Base-by-base conservation (phyloP, 2,797 vertebrate genomes). In the Limosa lapponica region DNA sequence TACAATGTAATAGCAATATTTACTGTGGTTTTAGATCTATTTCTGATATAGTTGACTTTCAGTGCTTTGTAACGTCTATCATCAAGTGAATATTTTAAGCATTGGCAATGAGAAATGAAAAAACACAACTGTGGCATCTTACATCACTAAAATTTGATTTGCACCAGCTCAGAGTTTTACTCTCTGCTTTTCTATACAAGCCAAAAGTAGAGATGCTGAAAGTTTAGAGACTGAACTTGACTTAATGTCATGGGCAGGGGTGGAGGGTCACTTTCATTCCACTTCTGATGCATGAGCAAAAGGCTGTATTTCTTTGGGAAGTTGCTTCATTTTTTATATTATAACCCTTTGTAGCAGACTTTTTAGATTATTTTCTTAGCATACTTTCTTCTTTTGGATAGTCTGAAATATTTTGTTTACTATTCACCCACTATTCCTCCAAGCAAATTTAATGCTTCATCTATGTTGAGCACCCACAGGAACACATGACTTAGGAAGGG, bases 401-500 rank as follows among this genome's bases (percentile, higher is more conserved):
- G 23, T 82, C 52, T 75, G 58, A 82, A 92, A 46, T 74, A 49
- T 37, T 96, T 93, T 91, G 58, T 95, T 97, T 95, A 74, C 34
- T 66, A 65, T 94, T 90, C 67, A 67, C 15, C 59, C 17, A 13
- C 82, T 91, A 36, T 52, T 93, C 37, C 37, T 94, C 89, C 57
- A 96, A n/a, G 85, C 66, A 95, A 73, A 95, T 94, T 93, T 96
- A 95, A 93, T 59, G 77, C 92, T 95, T 89, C 80, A 20, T 85
- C 81, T 97, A 55, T 93, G 77, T 69, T 79, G 66, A 95, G 78
- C 75, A 95, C 81, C 82, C 88, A 70, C 87, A 96, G 84, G 93
- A 97, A 9, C 91, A 66, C 36, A 79, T 87, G 95, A 95, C 95
- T 96, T 97, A 96, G 71, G 90, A 93, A 77, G 48, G 78, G 92